A percentile compares a stretch with the other conserved stretches of the same genome.
These are phyloP conservation scores for Nesoenas mayeri DNA, from an alignment of 2,113 vertebrate genomes.

Conservation along the genomic window DNA sequence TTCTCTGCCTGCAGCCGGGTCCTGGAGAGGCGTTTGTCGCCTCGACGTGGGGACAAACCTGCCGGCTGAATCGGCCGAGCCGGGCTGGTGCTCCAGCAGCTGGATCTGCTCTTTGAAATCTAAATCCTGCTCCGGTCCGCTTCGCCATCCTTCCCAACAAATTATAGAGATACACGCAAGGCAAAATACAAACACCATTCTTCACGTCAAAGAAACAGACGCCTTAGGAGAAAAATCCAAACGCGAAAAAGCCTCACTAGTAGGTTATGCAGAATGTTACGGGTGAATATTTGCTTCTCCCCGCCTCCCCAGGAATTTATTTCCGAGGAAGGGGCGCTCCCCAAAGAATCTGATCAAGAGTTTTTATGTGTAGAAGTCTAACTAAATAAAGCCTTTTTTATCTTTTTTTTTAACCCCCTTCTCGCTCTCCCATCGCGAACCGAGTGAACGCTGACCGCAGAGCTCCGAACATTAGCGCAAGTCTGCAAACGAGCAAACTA, in stretches of 20 bases:
- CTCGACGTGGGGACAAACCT: background rate
- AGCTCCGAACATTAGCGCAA: background rate
- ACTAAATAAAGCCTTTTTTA: background rate
- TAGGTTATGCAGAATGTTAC: background rate
- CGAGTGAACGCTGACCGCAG: rapidly evolving
- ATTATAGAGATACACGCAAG: background rate
- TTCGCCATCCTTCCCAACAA: background rate
- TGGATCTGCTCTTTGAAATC: background rate
- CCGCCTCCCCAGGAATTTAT: background rate
- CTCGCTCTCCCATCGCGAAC: background rate
- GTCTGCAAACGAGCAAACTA: background rate
- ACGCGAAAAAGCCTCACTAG: background rate
- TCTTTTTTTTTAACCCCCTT: background rate
- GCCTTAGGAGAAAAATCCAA: background rate
- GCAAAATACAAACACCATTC: background rate
- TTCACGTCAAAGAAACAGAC: background rate
- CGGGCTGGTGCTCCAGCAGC: background rate
- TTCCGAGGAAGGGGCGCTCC: background rate
- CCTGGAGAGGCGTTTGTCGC: background rate
- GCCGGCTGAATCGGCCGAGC: background rate
- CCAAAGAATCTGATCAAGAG: background rate
- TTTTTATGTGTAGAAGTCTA: background rate
- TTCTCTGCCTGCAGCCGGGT: background rate
- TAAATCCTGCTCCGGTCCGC: background rate
- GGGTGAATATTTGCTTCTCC: background rate